phyloP scores from a whole-genome alignment of 1,140 invertebrate genomes.

The Hetaerina americana region DNA sequence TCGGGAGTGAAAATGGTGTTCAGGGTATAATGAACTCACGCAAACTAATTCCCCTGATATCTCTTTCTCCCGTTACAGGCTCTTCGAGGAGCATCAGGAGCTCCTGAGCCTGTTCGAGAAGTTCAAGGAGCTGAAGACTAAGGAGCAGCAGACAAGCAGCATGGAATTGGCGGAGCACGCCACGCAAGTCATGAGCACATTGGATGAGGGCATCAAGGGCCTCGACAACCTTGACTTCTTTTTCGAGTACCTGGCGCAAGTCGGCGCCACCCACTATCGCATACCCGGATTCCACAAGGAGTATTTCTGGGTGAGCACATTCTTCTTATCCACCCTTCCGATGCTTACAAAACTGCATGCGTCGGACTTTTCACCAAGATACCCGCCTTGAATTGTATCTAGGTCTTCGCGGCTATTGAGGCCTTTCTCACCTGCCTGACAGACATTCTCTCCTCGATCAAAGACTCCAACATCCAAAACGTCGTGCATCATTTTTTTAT shows the following conservation, averaged over 20 bases:
- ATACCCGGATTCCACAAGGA: slow-evolving; percentile 74
- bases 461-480: too few relatives aligned
- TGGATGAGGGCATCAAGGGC: slow-evolving; percentile 73
- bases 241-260: slow-evolving; percentile 64
- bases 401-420: too few relatives aligned
- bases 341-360: too few relatives aligned
- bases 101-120: slow-evolving; percentile 68
- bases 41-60: too few relatives aligned
- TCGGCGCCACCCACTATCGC: slow-evolving; percentile 66
- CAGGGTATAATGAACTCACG: too few relatives aligned
- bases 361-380: too few relatives aligned
- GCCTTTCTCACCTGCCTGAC: too few relatives aligned
- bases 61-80: slow-evolving; percentile 39
- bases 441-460: too few relatives aligned
- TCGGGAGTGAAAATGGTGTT: too few relatives aligned
- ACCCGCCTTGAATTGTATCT: background rate
- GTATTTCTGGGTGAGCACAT: slow-evolving; percentile 79
- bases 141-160: slow-evolving; percentile 64
- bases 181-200: slow-evolving; percentile 72
- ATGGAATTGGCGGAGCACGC: slow-evolving; percentile 76
- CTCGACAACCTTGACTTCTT: slow-evolving; percentile 74
- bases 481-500: too few relatives aligned
- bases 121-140: slow-evolving; percentile 61
- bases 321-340: background rate
- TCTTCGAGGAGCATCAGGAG: slow-evolving; percentile 78